These are phyloP conservation scores for Polyommatus icarus DNA, from an alignment of 2,888 invertebrate species.

Conservation along the genomic window DNA sequence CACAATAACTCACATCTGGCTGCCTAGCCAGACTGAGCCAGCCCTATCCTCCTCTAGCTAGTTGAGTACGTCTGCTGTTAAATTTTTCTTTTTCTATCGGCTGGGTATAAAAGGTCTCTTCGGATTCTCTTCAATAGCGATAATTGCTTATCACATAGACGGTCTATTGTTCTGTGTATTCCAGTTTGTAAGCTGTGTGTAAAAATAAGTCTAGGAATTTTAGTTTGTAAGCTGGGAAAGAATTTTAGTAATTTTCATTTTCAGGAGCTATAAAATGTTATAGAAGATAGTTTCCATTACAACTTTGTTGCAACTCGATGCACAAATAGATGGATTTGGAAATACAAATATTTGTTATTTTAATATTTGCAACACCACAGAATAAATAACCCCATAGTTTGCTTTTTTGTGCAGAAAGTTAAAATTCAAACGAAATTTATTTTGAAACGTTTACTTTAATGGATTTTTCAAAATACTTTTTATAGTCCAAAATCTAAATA, in stretches of 20 bases:
- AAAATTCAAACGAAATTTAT: too few species aligned
- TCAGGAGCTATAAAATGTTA: not conserved
- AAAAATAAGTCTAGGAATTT: not conserved
- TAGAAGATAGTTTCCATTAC: too few species aligned
- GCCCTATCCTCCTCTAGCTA: not conserved
- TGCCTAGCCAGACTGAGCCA: not conserved
- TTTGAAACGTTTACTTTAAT: too few species aligned
- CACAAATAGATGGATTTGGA: too few species aligned
- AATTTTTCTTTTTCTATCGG: constrained; percentile 13
- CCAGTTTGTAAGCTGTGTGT: not conserved
- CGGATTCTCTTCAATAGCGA: constrained; percentile 2
- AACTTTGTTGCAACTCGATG: too few species aligned
- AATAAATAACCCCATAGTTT: too few species aligned
- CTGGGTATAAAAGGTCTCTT: not conserved
- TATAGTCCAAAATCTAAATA: too few species aligned
- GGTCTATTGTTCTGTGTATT: not conserved
- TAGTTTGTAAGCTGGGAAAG: not conserved
- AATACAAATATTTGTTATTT: too few species aligned
- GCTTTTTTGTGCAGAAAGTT: too few species aligned
- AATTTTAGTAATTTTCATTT: not conserved
- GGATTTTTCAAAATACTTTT: too few species aligned
- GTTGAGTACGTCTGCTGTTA: not conserved
- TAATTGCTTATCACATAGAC: constrained; percentile 6
- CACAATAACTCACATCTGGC: not conserved
- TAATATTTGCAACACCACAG: too few species aligned